These are phyloP conservation scores for Syrphus vitripennis DNA, from an alignment of 2,888 invertebrate genomes.

Conservation along the genomic window DNA sequence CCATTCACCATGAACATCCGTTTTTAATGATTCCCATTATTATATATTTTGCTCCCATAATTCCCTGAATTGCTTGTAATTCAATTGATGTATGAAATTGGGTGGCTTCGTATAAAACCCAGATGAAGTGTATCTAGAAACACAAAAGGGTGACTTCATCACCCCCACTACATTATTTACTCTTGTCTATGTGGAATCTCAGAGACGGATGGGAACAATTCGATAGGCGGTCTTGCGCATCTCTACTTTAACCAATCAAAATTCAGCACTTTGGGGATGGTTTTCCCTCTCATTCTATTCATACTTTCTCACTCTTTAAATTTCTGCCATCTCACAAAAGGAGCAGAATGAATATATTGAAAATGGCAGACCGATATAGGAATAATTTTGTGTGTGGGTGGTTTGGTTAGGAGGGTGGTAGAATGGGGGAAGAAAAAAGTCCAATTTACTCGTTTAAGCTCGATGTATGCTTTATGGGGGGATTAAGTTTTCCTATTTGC, in stretches of 20 bases:
- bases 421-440: background rate
- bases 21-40: conserved; percentile 71
- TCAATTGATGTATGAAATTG: conserved; percentile 63
- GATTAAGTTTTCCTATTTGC: conserved; percentile 53
- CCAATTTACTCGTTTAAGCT: conserved; percentile 69
- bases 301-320: conserved; percentile 1
- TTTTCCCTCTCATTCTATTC: background rate
- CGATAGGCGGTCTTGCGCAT: conserved; percentile 56
- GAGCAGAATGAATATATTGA: conserved; percentile 21
- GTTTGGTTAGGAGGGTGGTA: background rate
- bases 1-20: conserved; percentile 59
- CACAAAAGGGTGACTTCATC: conserved; percentile 2
- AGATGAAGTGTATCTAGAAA: background rate
- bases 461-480: conserved; percentile 61
- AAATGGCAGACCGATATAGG: conserved; percentile 51
- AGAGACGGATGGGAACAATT: conserved; percentile 2
- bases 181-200: background rate
- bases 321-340: background rate
- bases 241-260: conserved; percentile 31
- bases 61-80: conserved; percentile 69
- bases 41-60: conserved; percentile 70
- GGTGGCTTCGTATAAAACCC: conserved; percentile 15
- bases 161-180: background rate
- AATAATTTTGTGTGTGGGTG: background rate
- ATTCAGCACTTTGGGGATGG: background rate